Conservation (phyloP, 2,888 invertebrate genomes). For the Lasioglossum lativentre region DNA sequence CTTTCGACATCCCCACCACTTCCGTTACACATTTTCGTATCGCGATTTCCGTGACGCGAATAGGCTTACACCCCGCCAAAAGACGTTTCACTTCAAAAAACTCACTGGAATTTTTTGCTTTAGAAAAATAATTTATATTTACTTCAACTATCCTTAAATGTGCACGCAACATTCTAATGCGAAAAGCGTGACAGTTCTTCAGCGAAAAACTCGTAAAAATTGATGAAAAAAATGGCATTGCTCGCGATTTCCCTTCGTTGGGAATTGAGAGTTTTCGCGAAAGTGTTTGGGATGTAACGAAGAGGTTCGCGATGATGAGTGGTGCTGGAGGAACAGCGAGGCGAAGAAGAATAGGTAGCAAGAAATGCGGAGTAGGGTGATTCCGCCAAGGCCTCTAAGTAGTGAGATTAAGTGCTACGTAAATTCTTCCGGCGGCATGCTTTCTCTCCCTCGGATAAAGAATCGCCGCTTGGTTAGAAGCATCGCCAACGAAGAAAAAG, state of each 20-base stretch:
- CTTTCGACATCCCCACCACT: no score
- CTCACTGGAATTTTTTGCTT: no score
- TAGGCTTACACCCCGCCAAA: no score
- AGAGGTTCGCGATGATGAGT: slow-evolving; percentile 64
- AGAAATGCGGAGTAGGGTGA: slow-evolving; percentile 78
- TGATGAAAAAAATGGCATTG: neutral
- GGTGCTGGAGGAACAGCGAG: slow-evolving; percentile 50
- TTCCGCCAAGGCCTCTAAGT: slow-evolving; percentile 80
- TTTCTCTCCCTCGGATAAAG: slow-evolving; percentile 76
- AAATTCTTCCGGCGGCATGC: slow-evolving; percentile 79
- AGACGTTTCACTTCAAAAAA: no score
- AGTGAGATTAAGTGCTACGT: slow-evolving; percentile 83
- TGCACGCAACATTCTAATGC: no score
- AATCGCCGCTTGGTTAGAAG: slow-evolving; percentile 76
- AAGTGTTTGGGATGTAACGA: slow-evolving; percentile 53
- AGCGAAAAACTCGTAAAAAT: neutral
- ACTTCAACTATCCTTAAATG: no score
- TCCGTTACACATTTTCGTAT: no score
- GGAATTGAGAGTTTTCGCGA: slow-evolving; percentile 37
- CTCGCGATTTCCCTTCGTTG: slow-evolving; percentile 29
- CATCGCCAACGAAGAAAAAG: slow-evolving; percentile 62
- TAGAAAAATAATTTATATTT: no score
- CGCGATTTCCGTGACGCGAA: no score
- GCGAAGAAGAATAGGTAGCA: slow-evolving; percentile 65
- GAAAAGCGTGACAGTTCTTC: neutral